Evolutionary conservation across 2,888 invertebrate genomes (phyloP), one percentile per base, ranked within the genome.

Genomic region (Mesorhabditis sp.): DNA sequence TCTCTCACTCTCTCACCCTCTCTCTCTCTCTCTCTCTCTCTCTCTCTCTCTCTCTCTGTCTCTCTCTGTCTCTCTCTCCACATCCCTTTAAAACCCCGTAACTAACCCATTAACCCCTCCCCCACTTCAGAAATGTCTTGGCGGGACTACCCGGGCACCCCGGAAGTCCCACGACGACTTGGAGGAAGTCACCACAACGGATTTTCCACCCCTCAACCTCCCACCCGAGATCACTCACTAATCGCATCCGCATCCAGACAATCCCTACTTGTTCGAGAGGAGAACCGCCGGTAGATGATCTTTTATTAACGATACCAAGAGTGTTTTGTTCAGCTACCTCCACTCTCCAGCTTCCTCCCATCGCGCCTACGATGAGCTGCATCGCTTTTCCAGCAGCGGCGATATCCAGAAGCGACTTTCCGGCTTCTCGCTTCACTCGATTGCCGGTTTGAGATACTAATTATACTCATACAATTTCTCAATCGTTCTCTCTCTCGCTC

Each of bases 131-230:
- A n/a, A 10, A 50, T 50, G 58, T 50, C 58, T 50, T 50, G 58
- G 58, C 58, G 58, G 7, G 58, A 50, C n/a, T 50, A 50, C 58
- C 58, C 58, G 58, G 58, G 58, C 58, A 50, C 58, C 58, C 58
- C 58, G n/a, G 10, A 28, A 28, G 28, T 28, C 28, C 28, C 28
- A 28, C 28, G 28, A 28, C 28, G 28, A 28, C 28, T 28, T 28
- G 28, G 28, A 28, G 28, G 28, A 28, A 2, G 28, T 28, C 28
- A 28, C 28, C 28, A 28, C 58, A 10, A 50, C 58, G 10, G n/a
- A 13, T 50, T n/a, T 13, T 50, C 58, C 1, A 50, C 58, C 58
- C 7, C n/a, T 50, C 58, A 50, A 50, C n/a, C 58, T 2, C 58
- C 58, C 7, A 13, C n/a, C 58, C 7, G 10, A 13, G 10, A 50